Evolutionary conservation across 2,888 invertebrate genomes (phyloP), one percentile per base, ranked within the genome.

Genomic region (Morpho helenor): DNA sequence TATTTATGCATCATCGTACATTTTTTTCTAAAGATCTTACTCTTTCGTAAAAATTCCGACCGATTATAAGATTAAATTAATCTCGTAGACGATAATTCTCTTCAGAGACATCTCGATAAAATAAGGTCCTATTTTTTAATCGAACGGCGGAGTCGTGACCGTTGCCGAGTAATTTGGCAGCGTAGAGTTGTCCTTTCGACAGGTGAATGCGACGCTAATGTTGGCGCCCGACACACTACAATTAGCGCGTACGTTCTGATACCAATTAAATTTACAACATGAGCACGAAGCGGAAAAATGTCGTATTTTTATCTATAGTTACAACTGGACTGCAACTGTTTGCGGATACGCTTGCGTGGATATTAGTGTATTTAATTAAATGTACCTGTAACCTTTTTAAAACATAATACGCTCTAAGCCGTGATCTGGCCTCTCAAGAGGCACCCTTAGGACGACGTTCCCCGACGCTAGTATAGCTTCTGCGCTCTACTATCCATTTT

Each of bases 191-290:
- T 62, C 62, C 54, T 50, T 48, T 42, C 59, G 83, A 82, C 84
- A 82, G 80, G 80, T 82, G 83, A 80, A 81, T 77, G 73, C 73
- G 71, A 68, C 60, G 75, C 73, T 74, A 68, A 72, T 70, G 75
- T 74, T 71, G 70, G 65, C 56, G 50, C 68, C 62, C 67, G 66
- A 71, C 77, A 71, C 61, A 57, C 59, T 49, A 79, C 84, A 84
- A 86, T 86, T 84, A 86, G 83, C 71, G 76, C 68, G 70, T 69
- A 72, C 72, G 67, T 71, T 67, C 69, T 64, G 74, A 74, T 73
- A 77, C 84, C 85, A 85, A 86, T 86, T 85, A 86, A 76, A 74
- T 66, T 65, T 67, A 66, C 69, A 31, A 31, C 31, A 31, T 5
- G 31, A 5, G 31, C 31, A 31, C 31, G 31, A 31, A 31, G 31